Evolutionary conservation across 2,113 vertebrate genomes (phyloP).

Genomic region (Synodontis membranacea): DNA sequence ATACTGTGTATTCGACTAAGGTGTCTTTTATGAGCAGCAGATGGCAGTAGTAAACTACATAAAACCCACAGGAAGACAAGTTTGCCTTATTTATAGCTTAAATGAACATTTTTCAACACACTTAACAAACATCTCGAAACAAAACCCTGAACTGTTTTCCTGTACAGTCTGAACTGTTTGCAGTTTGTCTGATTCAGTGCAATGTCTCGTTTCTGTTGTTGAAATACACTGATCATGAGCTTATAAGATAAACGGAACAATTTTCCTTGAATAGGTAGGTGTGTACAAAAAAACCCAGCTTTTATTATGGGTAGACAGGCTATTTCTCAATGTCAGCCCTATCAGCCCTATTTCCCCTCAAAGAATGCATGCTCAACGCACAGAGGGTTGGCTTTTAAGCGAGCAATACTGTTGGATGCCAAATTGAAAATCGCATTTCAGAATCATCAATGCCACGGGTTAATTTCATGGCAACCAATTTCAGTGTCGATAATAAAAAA

Average conservation of each 20-base stretch:
- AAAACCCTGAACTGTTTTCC: neutral
- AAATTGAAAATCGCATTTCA: neutral
- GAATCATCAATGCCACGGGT: neutral
- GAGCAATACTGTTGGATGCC: neutral
- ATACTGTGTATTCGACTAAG: neutral
- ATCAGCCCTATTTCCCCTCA: neutral
- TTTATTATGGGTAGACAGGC: neutral
- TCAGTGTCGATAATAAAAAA: neutral
- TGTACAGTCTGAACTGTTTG: neutral
- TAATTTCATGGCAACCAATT: too few relatives aligned
- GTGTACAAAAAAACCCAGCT: too few relatives aligned
- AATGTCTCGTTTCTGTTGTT: neutral
- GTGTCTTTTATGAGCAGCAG: conserved; percentile 4
- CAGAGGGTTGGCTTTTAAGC: neutral
- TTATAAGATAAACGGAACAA: neutral
- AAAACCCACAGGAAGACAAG: neutral
- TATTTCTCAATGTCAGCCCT: too few relatives aligned
- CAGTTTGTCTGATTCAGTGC: neutral
- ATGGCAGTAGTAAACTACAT: conserved; percentile 42
- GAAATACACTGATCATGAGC: neutral
- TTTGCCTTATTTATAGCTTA: neutral
- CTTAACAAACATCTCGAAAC: neutral
- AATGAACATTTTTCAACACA: neutral
- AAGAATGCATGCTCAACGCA: neutral
- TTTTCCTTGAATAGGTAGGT: neutral